These are phyloP conservation scores for Dasyornis broadbenti DNA, from an alignment of 2,113 vertebrate genomes.

Conservation along the genomic window DNA sequence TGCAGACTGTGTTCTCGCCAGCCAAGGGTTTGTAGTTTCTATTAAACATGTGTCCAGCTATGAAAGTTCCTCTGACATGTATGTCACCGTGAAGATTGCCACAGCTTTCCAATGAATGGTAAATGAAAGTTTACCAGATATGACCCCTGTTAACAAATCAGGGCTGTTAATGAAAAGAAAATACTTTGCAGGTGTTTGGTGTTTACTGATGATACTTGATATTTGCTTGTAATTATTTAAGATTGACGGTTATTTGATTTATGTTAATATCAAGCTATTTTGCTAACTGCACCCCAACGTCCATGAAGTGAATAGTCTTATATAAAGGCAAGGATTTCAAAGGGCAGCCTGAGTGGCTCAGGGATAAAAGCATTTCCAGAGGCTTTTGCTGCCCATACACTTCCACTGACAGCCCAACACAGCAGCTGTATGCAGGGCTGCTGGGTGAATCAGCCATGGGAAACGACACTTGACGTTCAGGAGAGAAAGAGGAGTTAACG, in stretches of 20 bases:
- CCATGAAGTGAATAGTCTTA: not conserved
- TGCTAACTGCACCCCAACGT: not conserved
- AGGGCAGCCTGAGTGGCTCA: not conserved
- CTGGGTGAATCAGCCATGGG: not conserved
- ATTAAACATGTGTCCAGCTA: not conserved
- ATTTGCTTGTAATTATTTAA: not conserved
- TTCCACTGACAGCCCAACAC: not conserved
- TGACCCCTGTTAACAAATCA: not conserved
- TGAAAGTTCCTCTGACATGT: not conserved
- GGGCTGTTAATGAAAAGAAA: not conserved
- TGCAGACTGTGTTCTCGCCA: not conserved
- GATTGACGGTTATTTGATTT: not conserved
- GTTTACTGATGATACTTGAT: not conserved
- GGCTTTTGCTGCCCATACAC: not conserved
- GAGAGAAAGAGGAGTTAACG: not conserved
- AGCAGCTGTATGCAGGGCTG: not conserved
- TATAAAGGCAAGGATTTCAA: not conserved
- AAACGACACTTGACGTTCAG: not conserved
- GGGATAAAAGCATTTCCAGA: not conserved
- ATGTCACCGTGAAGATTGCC: not conserved
- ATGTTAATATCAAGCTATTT: not conserved
- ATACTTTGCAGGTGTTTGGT: not conserved
- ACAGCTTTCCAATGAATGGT: not conserved
- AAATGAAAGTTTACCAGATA: not conserved
- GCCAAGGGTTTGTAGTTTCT: not conserved